Conservation (phyloP, 2,888 invertebrate genomes). For the Acleris literana region DNA sequence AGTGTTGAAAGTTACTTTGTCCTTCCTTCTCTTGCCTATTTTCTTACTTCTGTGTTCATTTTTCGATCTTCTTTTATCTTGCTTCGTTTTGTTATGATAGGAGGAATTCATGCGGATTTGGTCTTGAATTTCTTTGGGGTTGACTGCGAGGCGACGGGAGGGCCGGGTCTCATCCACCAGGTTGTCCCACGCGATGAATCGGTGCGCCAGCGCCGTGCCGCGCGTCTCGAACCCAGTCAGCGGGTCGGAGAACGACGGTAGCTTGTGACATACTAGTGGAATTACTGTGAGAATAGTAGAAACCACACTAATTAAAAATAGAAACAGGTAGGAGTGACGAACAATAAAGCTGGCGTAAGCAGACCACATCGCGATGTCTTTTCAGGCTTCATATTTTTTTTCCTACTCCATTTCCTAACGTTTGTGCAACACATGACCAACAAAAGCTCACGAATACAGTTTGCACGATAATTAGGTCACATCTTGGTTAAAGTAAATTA, state of each 20-base stretch:
- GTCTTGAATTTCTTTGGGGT: constrained; percentile 87
- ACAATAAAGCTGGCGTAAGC: constrained; percentile 79
- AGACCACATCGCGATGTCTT: constrained; percentile 68
- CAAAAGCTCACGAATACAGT: constrained; percentile 36
- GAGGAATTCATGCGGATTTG: constrained; percentile 77
- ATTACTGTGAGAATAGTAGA: constrained; percentile 71
- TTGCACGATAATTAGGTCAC: constrained; percentile 45
- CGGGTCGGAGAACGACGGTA: constrained; percentile 94
- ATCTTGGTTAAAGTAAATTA: constrained; percentile 46
- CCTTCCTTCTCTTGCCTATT: constrained; percentile 65
- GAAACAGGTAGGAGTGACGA: constrained; percentile 72
- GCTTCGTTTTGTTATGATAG: constrained; percentile 61
- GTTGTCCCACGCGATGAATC: constrained; percentile 93
- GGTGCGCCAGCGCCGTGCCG: constrained; percentile 92
- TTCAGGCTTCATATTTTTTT: constrained; percentile 66
- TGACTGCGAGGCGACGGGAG: constrained; percentile 87
- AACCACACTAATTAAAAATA: constrained; percentile 67
- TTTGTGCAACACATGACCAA: constrained; percentile 52
- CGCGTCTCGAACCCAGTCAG: constrained; percentile 96
- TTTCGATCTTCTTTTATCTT: constrained; percentile 62
- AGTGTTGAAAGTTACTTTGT: constrained; percentile 59
- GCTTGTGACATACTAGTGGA: constrained; percentile 67
- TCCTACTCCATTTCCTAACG: constrained; percentile 59
- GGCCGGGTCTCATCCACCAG: constrained; percentile 89
- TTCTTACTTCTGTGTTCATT: constrained; percentile 64